Conservation (phyloP, 2,888 invertebrate species). For the Physocephala rufipes region DNA sequence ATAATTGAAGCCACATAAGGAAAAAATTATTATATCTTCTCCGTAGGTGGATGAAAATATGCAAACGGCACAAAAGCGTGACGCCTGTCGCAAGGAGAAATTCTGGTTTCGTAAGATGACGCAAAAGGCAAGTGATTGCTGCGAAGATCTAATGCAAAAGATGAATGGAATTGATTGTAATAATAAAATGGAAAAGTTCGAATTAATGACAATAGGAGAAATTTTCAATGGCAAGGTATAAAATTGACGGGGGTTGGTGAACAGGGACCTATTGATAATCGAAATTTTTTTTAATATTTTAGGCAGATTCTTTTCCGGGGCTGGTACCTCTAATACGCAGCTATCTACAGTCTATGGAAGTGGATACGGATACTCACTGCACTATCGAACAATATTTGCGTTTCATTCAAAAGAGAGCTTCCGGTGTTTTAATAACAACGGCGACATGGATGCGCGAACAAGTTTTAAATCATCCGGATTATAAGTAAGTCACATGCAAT, state of each 20-base stretch:
- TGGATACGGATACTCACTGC: constrained; percentile 98
- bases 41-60: constrained; percentile 92
- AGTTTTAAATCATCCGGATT: constrained; percentile 86
- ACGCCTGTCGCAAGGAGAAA: constrained; percentile 83
- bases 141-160: constrained; percentile 35
- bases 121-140: constrained; percentile 58
- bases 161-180: constrained; percentile 35
- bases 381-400: constrained; percentile 96
- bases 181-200: constrained; percentile 66
- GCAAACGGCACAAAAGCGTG: constrained; percentile 90
- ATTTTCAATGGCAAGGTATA: constrained; percentile 88
- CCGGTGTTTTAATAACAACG: constrained; percentile 91
- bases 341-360: constrained; percentile 94
- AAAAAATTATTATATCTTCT: background rate
- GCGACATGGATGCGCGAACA: constrained; percentile 95
- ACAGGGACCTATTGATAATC: background rate
- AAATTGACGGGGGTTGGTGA: background rate
- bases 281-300: background rate
- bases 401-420: constrained; percentile 86
- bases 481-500: constrained; percentile 74
- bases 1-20: background rate
- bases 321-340: constrained; percentile 93
- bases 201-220: constrained; percentile 91
- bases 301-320: constrained; percentile 90
- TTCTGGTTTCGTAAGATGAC: constrained; percentile 95